These are phyloP conservation scores for Microctonus brassicae DNA, from an alignment of 2,888 invertebrate genomes.

Conservation along the genomic window DNA sequence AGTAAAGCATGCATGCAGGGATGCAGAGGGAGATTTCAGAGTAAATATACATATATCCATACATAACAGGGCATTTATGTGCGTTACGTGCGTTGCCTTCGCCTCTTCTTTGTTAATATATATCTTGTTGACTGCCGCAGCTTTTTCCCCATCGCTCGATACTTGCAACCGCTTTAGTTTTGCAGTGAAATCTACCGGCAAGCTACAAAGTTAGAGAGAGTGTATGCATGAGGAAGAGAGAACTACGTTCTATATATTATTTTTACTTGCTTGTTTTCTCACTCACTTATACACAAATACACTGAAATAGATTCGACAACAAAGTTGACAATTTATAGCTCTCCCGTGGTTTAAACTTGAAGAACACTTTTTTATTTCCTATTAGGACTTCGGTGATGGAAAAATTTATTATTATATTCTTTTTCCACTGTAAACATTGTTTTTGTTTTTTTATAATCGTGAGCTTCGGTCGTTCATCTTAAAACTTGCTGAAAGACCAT, in stretches of 20 bases:
- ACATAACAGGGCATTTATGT: conserved; percentile 6
- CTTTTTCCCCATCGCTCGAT: neutral
- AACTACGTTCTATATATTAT: neutral
- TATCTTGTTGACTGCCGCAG: neutral
- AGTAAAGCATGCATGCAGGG: neutral
- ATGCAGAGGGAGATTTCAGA: neutral
- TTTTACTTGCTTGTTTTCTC: neutral
- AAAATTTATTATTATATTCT: no score
- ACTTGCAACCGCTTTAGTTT: neutral
- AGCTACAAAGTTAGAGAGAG: neutral
- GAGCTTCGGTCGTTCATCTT: no score
- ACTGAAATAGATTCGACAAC: conserved; percentile 1
- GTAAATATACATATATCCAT: neutral
- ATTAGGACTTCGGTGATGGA: neutral
- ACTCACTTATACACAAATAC: neutral
- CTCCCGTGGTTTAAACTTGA: conserved; percentile 1
- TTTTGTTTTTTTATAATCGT: no score
- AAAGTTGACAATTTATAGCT: conserved; percentile 13
- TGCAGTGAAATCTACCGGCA: neutral
- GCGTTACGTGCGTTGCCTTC: conserved; percentile 23
- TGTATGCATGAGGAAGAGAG: neutral
- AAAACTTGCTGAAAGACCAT: no score
- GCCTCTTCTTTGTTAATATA: neutral
- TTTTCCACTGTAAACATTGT: no score
- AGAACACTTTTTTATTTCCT: neutral